phyloP scores from a whole-genome alignment of 2,797 vertebrate species.

The Danio choprae region DNA sequence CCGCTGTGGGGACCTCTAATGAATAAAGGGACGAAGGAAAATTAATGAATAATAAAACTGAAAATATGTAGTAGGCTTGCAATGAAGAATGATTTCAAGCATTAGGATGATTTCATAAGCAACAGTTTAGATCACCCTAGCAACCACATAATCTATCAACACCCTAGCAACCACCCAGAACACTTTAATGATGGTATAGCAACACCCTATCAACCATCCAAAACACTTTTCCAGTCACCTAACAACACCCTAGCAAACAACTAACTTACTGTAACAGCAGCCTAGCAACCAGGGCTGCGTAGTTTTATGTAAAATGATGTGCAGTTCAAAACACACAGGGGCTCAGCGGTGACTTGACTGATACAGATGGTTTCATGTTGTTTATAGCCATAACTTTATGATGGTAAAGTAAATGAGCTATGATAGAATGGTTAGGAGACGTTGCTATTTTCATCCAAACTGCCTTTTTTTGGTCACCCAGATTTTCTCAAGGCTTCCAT shows the following conservation, averaged over 20 bases:
- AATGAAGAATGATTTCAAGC: background rate
- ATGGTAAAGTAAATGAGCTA: background rate
- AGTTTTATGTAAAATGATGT: background rate
- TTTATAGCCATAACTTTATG: background rate
- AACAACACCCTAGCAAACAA: no score
- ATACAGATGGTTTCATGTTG: background rate
- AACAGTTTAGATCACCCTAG: background rate
- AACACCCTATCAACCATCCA: background rate
- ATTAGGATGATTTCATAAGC: background rate
- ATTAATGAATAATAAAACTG: no score
- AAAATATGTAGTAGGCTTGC: background rate
- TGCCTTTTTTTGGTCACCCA: background rate
- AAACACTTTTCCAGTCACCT: no score
- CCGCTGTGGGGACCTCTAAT: no score
- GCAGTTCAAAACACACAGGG: background rate
- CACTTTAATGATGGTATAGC: no score
- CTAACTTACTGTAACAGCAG: no score
- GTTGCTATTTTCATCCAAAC: slow-evolving; percentile 4
- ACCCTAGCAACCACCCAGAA: background rate
- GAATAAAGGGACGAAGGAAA: no score
- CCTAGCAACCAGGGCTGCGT: no score
- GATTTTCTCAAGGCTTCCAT: slow-evolving; percentile 3
- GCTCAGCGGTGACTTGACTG: background rate
- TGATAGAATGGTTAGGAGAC: background rate
- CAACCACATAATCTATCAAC: background rate